Base-by-base conservation (phyloP, 2,888 invertebrate species). In the Phortica magna region DNA sequence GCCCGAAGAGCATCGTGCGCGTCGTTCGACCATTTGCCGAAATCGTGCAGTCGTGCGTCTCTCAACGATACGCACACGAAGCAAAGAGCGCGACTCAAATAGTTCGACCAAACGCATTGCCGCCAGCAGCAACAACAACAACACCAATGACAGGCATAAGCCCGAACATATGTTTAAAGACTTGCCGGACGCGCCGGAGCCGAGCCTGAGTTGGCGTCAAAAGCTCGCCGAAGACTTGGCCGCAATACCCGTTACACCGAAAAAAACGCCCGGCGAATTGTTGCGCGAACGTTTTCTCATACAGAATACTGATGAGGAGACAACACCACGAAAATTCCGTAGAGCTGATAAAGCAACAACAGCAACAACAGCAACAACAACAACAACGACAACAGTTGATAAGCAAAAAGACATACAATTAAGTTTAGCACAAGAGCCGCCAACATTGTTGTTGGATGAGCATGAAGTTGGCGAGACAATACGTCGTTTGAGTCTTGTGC, bases 11-110 rank as follows among this genome's bases (percentile, higher is more conserved):
- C 92, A 93, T 61, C 76, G 64, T 22, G 19, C 92, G 92, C 70
- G 94, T 77, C 92, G 94, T 76, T 93, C 93, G 77, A 94, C 95
- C 0, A 95, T 96, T 81, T 94, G 94, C 86, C 93, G 96, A 12
- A 95, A 95, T 78, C 93, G 96, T 53, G 94, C 95, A 0, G 95
- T 96, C 22, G 95, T 96, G 10, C 93, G 96, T 74, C 92, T 96
- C 59, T 95, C 95, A 80, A 96, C 96, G 0, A 93, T 95, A 83
- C 91, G 91, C 0, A 82, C 89, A 43, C 85, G 89, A 48, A 91
- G 88, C 81, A 90, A 86, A 82, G 90, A 86, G 3, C 84, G 83
- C 3, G 61, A 75, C 48, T 31, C 70, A 7, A 78, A 77, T 55
- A 76, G 73, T 10, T 59, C 67, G 17, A 55, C 75, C 1, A 68